Evolutionary conservation across 1,140 invertebrate species (phyloP), one percentile per base, ranked within the genome.

Genomic region (Eriocheir sinensis): DNA sequence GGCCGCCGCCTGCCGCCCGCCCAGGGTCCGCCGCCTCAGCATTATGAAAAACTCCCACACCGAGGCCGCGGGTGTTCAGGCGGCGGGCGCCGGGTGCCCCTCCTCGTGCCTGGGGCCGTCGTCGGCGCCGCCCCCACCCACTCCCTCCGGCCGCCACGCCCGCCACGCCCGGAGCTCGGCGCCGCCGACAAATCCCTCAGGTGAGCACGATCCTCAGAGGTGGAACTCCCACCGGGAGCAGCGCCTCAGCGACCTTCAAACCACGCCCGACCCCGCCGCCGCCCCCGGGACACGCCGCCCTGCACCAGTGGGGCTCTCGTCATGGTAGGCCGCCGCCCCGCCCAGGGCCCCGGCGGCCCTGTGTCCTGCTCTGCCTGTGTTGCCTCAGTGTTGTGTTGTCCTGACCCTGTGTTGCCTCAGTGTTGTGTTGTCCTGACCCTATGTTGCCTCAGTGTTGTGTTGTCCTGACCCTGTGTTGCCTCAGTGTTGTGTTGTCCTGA

Each of bases 221-320:
- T 95, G 95, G 95, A 95, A 95, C 44, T 95, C 95, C 0, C 95
- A 95, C 90, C 83, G 95, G 32, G 93, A 95, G 48, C 83, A 94
- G 2, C 86, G 95, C 38, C 80, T 93, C 17, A 95, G 95, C 21
- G 95, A 94, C 80, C 91, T 94, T 79, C 92, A 79, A 36, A 88
- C 86, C 83, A 86, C 89, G 12, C 81, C 79, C 6, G 89, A 93
- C 27, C 36, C 40, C 34, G 2, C 60, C 36, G 34, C 72, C 9
- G 44, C 48, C 53, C 36, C 30, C 88, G 44, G 4, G 94, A 95
- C 30, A 72, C 91, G 30, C 94, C 93, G 21, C 44, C 93, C 34
- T 72, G 89, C 83, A 91, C 92, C 38, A 93, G 95, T 92, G 93
- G 94, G 94, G 44, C 85, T 95, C 60, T 94, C 95, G 34, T 95